Base-by-base conservation (phyloP, 2,797 vertebrate genomes). In the Phrynocephalus forsythii region DNA sequence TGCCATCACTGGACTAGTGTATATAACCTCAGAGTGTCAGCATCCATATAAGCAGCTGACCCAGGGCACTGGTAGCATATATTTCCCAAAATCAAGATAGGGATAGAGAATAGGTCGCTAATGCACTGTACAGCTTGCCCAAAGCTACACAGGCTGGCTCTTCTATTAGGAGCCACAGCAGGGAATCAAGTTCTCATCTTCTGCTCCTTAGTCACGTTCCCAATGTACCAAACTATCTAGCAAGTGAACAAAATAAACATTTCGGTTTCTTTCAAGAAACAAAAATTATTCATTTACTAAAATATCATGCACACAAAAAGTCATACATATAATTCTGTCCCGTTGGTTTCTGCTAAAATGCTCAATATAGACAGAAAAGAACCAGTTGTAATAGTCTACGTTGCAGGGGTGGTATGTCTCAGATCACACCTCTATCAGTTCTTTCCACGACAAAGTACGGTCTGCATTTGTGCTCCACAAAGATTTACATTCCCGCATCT, bases 31-130 rank as follows among this genome's bases (percentile, higher is more conserved):
- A 28, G n/a, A 3, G 50, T 15, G 5, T 63, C 44, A 56, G 63
- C 0, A 66, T 0, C 0, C 52, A 68, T 80, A 5, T 28, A 56
- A 4, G 13, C 73, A 16, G n/a, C 6, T 81, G 50, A 10, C 33
- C 10, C 33, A 48, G 9, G 33, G 30, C 30, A 63, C 60, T 81
- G 56, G 5, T 28, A 63, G 24, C 26, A n/a, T 56, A 6, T 44
- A 81, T 44, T 30, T 20, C 16, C 48, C 73, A 76, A 26, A 79
- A 56, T 20, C 11, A 63, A 63, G 52, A 56, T 52, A 56, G 52
- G 52, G 52, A 56, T 56, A 56, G 52, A 56, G 52, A 13, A 56
- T 13, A 10, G 52, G 52, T 56, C 13, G 9, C 9, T 56, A 9
- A 10, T 56, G 52, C 9, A 56, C 52, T 56, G 11, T 56, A 13